phyloP scores from a whole-genome alignment of 2,797 vertebrate genomes.

The Callimico goeldii region DNA sequence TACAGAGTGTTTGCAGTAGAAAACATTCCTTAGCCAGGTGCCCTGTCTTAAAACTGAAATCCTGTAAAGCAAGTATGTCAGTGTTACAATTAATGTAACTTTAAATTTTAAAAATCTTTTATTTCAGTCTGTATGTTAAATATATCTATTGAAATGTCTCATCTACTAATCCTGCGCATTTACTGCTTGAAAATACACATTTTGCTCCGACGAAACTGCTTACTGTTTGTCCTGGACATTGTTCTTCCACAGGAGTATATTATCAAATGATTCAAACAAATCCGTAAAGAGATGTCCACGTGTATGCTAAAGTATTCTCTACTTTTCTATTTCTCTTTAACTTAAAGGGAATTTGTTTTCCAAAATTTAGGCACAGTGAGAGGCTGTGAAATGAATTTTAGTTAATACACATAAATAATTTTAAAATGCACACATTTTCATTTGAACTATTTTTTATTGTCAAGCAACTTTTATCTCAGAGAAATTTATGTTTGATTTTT shows the following conservation, averaged over 20 bases:
- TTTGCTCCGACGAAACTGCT: neutral
- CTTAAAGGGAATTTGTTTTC: neutral
- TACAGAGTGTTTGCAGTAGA: neutral
- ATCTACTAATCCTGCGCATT: neutral
- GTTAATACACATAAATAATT: constrained; percentile 33
- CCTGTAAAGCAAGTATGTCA: neutral
- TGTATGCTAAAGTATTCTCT: neutral
- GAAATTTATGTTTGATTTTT: constrained; percentile 27
- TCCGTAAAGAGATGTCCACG: neutral
- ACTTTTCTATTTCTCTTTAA: neutral
- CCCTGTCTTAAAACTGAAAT: neutral
- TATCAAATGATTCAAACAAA: neutral
- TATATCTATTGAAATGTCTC: neutral
- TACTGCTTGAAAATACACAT: constrained; percentile 29
- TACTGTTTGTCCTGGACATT: neutral
- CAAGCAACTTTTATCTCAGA: constrained; percentile 14
- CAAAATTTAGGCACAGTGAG: neutral
- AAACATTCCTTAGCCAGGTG: neutral
- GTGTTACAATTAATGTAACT: neutral
- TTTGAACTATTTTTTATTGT: constrained; percentile 3
- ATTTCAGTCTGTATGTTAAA: neutral
- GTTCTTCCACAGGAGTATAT: neutral
- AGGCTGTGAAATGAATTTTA: neutral
- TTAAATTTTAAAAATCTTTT: neutral
- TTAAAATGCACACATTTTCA: constrained; percentile 23